A percentile compares a stretch with the other conserved stretches of the same genome.
Evolutionary conservation across 2,113 vertebrate species (phyloP).

Genomic region (Dicaeum eximium): DNA sequence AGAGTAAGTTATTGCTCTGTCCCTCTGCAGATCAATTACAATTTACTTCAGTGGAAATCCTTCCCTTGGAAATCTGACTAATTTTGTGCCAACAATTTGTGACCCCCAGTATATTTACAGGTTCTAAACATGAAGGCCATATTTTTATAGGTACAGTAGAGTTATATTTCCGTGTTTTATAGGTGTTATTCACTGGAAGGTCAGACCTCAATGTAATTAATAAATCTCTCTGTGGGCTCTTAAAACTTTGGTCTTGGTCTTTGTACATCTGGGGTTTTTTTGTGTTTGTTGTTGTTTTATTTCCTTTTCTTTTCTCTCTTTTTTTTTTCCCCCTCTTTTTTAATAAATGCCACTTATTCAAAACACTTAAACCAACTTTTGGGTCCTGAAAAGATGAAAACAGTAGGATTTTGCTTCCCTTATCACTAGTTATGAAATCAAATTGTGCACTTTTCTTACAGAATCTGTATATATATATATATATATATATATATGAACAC

Average conservation of each 20-base stretch:
- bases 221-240: background rate
- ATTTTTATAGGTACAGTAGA: background rate
- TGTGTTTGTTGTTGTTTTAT: too few species aligned
- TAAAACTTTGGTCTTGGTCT: background rate
- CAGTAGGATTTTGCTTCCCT: background rate
- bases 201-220: background rate
- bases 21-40: background rate
- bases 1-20: background rate
- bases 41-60: background rate
- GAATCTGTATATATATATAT: accelerated
- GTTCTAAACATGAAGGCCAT: background rate
- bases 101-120: background rate
- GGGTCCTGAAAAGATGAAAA: background rate
- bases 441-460: background rate
- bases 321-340: background rate
- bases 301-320: accelerated
- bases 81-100: background rate
- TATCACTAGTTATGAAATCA: background rate
- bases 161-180: background rate
- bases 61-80: background rate
- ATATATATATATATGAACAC: background rate
- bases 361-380: background rate
- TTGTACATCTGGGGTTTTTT: background rate
- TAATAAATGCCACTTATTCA: background rate
- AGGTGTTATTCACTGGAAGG: background rate